Evolutionary conservation across 1,140 invertebrate species (phyloP).

Genomic region (Probaryconus sp.): DNA sequence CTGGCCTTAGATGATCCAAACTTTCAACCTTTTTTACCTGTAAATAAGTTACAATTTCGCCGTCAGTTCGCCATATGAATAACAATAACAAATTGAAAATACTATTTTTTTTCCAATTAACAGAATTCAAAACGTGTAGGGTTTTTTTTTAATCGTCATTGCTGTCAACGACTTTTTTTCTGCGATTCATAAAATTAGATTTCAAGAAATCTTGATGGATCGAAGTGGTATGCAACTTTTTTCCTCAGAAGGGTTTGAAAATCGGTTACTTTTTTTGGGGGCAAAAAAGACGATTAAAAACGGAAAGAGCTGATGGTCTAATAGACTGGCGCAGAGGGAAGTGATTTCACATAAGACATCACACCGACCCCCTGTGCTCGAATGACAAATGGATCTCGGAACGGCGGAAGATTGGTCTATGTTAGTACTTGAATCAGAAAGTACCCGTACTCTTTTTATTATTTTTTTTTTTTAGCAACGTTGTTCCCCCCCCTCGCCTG

Average conservation of each 20-base stretch:
- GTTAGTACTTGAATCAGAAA: constrained; percentile 66
- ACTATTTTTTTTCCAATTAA: too few species aligned
- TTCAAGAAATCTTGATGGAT: constrained; percentile 15
- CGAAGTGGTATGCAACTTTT: not conserved
- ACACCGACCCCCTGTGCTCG: constrained; percentile 50
- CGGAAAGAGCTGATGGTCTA: constrained; percentile 40
- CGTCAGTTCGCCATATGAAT: too few species aligned
- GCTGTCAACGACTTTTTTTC: not conserved
- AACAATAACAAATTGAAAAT: too few species aligned
- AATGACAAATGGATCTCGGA: constrained; percentile 76
- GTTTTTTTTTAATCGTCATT: not conserved
- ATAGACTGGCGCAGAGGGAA: constrained; percentile 50
- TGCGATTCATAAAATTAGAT: not conserved
- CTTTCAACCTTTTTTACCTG: constrained; percentile 39
- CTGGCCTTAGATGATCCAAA: constrained; percentile 4
- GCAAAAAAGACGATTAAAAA: constrained; percentile 56
- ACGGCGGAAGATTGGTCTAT: constrained; percentile 65
- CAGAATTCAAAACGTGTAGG: too few species aligned
- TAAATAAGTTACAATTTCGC: too few species aligned
- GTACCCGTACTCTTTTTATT: constrained; percentile 52
- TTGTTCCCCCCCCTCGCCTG: constrained; percentile 18
- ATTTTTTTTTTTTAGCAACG: constrained; percentile 43
- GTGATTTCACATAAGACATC: constrained; percentile 63
- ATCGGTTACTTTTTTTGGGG: constrained; percentile 35
- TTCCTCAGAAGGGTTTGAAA: constrained; percentile 8